A percentile compares a stretch with the other conserved stretches of the same genome.
Conservation (phyloP, 35 echinoderm and acorn worm genomes). For the Stichopus chloronotus region DNA sequence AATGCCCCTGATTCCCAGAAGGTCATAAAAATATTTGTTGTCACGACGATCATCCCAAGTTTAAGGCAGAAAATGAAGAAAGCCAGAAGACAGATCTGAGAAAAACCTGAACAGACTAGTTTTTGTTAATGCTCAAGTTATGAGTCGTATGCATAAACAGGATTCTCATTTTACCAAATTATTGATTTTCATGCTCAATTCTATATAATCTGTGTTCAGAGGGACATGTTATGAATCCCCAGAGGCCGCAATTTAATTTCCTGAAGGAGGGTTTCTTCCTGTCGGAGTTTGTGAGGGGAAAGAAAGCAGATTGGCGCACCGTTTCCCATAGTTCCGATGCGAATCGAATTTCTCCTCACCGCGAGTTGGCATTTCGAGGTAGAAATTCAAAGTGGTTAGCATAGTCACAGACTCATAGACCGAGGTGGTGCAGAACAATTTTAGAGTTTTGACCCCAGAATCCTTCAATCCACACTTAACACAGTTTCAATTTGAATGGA, state of each 20-base stretch:
- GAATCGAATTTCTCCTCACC: too few relatives aligned
- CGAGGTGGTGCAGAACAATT: too few relatives aligned
- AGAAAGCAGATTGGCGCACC: neutral
- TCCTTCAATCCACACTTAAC: too few relatives aligned
- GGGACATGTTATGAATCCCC: neutral
- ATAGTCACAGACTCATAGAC: too few relatives aligned
- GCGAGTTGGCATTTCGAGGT: too few relatives aligned
- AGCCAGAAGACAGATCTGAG: neutral
- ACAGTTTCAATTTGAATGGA: too few relatives aligned
- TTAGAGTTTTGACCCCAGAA: too few relatives aligned
- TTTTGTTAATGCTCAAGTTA: constrained; percentile 1
- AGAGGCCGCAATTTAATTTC: constrained; percentile 15
- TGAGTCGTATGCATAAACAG: neutral
- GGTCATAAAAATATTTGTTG: neutral
- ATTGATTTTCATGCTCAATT: constrained; percentile 8
- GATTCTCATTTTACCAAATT: constrained; percentile 1
- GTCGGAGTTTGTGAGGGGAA: neutral
- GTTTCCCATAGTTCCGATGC: too few relatives aligned
- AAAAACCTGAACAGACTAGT: neutral
- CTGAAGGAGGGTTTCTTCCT: neutral
- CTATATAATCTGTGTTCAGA: neutral
- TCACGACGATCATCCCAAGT: neutral
- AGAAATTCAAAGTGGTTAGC: too few relatives aligned
- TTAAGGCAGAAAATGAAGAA: neutral
- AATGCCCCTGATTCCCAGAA: neutral